Evolutionary conservation across 1,140 invertebrate genomes (phyloP), one percentile per base, ranked within the genome.

Genomic region (Drosophila micromelanica): DNA sequence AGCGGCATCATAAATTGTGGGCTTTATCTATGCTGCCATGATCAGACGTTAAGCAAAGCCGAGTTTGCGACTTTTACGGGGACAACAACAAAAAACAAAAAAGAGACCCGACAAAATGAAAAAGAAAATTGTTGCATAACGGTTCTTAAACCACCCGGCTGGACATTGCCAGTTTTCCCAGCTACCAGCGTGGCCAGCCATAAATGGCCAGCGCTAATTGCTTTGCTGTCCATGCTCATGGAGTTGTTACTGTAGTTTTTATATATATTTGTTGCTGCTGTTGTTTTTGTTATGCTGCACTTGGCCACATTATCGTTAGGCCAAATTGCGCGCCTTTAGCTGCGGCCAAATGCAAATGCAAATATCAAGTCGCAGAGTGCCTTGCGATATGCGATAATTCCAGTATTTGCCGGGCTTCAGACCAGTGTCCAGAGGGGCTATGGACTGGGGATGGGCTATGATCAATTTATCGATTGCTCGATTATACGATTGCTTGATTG

Each of bases 181-280:
- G 49, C 61, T 60, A 35, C 32, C 32, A 35, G 32, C 32, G 6
- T 9, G 6, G 6, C 60, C 30, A 52, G 42, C 70, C 73, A 73
- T 76, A 67, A 73, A 76, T 76, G 73, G 73, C 45, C 43, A 68
- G 56, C 51, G 52, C 70, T 76, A 76, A 76, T 76, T 76, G 74
- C 74, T 73, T 76, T 61, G 56, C 59, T 70, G 49, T 49, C 30
- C 55, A 60, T 45, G 17, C 27, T 40, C 20, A 17, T 57, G 32
- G n/a, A 52, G 49, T 48, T 60, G 38, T 49, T 51, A 57, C 13
- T 51, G 37, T 27, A 13, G 23, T 38, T 52, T 59, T 35, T 46
- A 17, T 56, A 15, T 45, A 30, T 45, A 15, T 32, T 6, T 27
- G 27, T 27, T 27, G 27, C 27, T 27, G 27, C 27, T 27, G 27